phyloP scores from a whole-genome alignment of 2,888 invertebrate genomes.

The Hirtodrosophila alboralis region DNA sequence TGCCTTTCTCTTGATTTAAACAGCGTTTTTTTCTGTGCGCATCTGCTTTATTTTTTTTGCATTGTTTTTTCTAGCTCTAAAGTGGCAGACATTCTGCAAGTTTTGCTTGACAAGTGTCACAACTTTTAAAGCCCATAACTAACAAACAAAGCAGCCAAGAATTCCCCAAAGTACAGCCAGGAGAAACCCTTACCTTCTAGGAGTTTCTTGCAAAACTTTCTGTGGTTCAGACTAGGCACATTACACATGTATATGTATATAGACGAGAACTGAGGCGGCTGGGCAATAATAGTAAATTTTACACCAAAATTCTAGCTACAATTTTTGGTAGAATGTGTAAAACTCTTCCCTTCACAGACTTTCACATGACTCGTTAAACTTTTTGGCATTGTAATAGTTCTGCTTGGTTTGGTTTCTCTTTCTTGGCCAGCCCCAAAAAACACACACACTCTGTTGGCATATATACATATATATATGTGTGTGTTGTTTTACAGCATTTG shows the following conservation, averaged over 20 bases:
- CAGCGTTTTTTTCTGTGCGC: constrained; percentile 11
- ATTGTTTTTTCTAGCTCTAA: constrained; percentile 3
- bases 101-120: constrained; percentile 68
- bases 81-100: constrained; percentile 39
- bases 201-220: constrained; percentile 1
- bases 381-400: constrained; percentile 76
- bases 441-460: constrained; percentile 14
- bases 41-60: background rate
- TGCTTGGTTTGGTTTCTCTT: constrained; percentile 70
- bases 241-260: constrained; percentile 39
- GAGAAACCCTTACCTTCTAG: constrained; percentile 5
- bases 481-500: constrained; percentile 41
- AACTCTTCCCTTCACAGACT: constrained; percentile 23
- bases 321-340: constrained; percentile 4
- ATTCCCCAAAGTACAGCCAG: constrained; percentile 7
- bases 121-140: constrained; percentile 68
- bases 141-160: constrained; percentile 43
- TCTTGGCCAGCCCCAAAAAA: constrained; percentile 30
- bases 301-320: constrained; percentile 7
- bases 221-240: constrained; percentile 51
- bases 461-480: constrained; percentile 7
- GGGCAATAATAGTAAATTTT: constrained; percentile 51
- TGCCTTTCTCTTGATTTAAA: constrained; percentile 22
- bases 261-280: constrained; percentile 7
- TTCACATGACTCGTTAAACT: constrained; percentile 76